Evolutionary conservation across 2,888 invertebrate species (phyloP).

Genomic region (Cheilosia scutellata): DNA sequence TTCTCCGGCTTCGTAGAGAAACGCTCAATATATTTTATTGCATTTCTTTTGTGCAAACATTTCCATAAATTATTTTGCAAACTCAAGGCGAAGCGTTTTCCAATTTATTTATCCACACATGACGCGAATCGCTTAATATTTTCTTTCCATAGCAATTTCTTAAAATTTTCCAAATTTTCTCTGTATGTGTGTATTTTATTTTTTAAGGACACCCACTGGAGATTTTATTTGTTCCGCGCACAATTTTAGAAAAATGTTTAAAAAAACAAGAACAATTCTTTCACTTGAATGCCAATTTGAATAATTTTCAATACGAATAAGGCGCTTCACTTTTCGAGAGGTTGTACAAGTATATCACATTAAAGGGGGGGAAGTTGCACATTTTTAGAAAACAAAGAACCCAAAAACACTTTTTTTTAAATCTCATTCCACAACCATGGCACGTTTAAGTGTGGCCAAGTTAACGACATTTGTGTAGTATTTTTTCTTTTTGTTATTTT

Average conservation of each 20-base stretch:
- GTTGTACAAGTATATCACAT: conserved; percentile 16
- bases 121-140: not conserved
- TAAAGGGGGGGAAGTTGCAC: conserved; percentile 14
- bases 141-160: conserved; percentile 5
- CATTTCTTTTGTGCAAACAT: conserved; percentile 25
- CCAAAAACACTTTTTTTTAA: conserved; percentile 23
- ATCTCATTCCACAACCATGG: conserved; percentile 61
- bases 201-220: conserved; percentile 40
- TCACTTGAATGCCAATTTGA: not conserved
- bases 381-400: conserved; percentile 67
- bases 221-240: conserved; percentile 1
- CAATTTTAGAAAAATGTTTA: conserved; percentile 13
- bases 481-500: conserved; percentile 37
- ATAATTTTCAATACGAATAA: conserved; percentile 2
- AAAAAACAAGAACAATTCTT: not conserved
- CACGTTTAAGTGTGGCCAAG: conserved; percentile 68
- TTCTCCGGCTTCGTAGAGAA: not conserved
- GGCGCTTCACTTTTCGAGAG: conserved; percentile 9
- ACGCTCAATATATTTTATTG: not conserved
- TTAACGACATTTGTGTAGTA: conserved; percentile 39
- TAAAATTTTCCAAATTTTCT: not conserved
- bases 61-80: conserved; percentile 49
- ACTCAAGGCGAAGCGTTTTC: conserved; percentile 38
- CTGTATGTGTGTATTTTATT: not conserved
- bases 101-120: not conserved